Evolutionary conservation across 2,888 invertebrate species (phyloP).

Genomic region (Peribatodes rhomboidaria): DNA sequence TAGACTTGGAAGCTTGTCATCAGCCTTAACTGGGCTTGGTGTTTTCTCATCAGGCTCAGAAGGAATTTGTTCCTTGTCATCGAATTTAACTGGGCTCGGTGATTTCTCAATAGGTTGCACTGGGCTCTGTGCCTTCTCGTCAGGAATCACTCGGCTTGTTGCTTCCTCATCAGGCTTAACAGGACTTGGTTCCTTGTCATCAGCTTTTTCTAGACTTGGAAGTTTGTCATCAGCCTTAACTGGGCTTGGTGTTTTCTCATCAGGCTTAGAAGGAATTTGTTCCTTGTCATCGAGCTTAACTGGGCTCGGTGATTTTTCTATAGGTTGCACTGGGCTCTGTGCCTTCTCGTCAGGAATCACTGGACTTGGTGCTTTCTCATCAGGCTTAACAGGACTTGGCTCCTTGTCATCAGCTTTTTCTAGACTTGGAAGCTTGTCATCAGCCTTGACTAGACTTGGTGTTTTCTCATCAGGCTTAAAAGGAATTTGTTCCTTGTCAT

Average conservation of each 20-base stretch:
- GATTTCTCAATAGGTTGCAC: neutral
- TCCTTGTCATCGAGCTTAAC: neutral
- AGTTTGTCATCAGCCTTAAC: neutral
- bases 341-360: slow-evolving; percentile 13
- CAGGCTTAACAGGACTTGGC: slow-evolving; percentile 25
- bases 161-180: neutral
- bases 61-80: neutral
- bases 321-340: slow-evolving; percentile 7
- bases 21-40: neutral
- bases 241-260: slow-evolving; percentile 10
- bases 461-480: slow-evolving; percentile 13
- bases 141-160: neutral
- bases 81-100: neutral
- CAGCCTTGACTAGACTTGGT: slow-evolving; percentile 23
- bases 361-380: slow-evolving; percentile 17
- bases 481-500: neutral
- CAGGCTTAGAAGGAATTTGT: slow-evolving; percentile 7
- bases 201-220: neutral
- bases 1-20: neutral
- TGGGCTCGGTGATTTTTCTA: slow-evolving; percentile 11
- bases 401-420: slow-evolving; percentile 3
- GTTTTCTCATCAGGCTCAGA: neutral
- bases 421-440: slow-evolving; percentile 33
- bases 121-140: neutral
- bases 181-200: neutral